Conservation (phyloP, 2,113 vertebrate species). For the Microtus montanus region DNA sequence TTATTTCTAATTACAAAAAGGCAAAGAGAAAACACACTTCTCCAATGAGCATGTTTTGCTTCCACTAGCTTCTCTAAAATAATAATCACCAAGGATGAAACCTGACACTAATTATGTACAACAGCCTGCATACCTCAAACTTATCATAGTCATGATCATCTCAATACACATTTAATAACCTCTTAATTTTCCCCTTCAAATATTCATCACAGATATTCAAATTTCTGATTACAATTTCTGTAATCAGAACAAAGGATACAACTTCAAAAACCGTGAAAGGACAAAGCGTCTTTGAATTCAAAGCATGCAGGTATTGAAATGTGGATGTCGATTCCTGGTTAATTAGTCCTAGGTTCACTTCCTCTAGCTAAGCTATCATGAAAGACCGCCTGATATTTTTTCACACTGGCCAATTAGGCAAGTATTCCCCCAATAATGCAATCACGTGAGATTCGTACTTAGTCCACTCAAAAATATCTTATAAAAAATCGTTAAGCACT, state of each 20-base stretch:
- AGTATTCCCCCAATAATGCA: neutral
- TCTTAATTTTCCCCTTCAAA: constrained; percentile 33
- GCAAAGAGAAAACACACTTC: constrained; percentile 65
- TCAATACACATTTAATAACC: constrained; percentile 39
- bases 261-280: neutral
- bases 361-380: neutral
- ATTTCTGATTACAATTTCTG: constrained; percentile 47
- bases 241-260: constrained; percentile 28
- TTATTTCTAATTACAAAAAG: constrained; percentile 82
- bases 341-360: neutral
- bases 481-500: neutral
- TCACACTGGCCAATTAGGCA: neutral
- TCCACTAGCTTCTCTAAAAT: constrained; percentile 30
- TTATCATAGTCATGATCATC: constrained; percentile 34
- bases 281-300: neutral
- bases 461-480: constrained; percentile 8
- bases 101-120: constrained; percentile 27
- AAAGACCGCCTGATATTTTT: neutral
- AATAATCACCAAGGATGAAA: constrained; percentile 46
- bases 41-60: neutral
- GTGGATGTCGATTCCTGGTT: neutral
- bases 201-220: constrained; percentile 24
- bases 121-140: constrained; percentile 1
- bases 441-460: neutral
- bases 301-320: neutral